Base-by-base conservation (phyloP, 2,797 vertebrate species). In the Tapirus indicus region DNA sequence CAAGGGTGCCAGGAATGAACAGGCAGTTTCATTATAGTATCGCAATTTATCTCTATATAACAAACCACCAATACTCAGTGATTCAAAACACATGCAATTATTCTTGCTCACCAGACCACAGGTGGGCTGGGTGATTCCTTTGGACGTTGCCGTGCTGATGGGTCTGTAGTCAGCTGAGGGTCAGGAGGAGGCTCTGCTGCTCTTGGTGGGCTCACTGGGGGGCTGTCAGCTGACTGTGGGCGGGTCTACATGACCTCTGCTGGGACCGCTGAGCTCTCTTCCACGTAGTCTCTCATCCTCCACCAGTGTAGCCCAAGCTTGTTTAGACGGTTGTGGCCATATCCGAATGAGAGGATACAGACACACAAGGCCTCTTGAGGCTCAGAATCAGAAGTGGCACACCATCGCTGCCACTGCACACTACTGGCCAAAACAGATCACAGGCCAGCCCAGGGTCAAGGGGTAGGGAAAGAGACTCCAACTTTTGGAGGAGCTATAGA, bases 321-420 rank as follows among this genome's bases (percentile, higher is more conserved):
- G 21, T 66, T 18, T 12, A 10, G 47, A 29, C 17, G 4, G 27
- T 69, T 0, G 0, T 56, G 32, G 47, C 52, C 11, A 10, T 29
- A 10, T 64, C 32, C 38, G 7, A 8, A 21, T 13, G 52, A 56
- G 54, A 86, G 13, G 12, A 23, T 0, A 29, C 60, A 49, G 7
- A 12, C 66, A 21, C 23, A 80, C 13, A 2, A 9, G 32, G 62
- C 18, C 27, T 20, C 47, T 3, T 0, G 9, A 90, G 60, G 69
- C 87, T 44, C 29, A 41, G 66, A 92, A 21, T 27, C 54, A 21
- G 49, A 62, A 58, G 18, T 7, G 0, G 18, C 12, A 3, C 13
- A 0, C 56, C 69, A 2, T 47, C 32, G 1, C 35, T 12, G 2
- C 16, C 27, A 17, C 8, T 0, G 6, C 1, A 2, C 18, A 1